Evolutionary conservation across 2,113 vertebrate species (phyloP).

Genomic region (Entelurus aequoreus): DNA sequence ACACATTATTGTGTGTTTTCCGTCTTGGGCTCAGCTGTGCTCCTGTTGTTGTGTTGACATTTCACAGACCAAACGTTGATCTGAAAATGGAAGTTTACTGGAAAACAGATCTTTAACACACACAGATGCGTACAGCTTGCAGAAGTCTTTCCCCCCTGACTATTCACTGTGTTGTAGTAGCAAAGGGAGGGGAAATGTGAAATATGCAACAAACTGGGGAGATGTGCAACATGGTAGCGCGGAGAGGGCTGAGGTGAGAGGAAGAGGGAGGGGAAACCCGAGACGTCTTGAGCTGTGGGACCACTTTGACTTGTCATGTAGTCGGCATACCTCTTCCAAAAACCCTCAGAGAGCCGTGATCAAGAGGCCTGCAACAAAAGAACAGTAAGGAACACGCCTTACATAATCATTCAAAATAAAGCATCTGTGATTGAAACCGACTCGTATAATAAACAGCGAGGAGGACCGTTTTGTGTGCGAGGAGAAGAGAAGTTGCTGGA

Average conservation of each 20-base stretch:
- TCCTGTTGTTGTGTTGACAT: conserved; percentile 71
- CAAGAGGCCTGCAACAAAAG: conserved; percentile 27
- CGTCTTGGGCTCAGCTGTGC: conserved; percentile 52
- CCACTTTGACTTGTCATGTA: conserved; percentile 58
- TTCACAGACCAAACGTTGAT: conserved; percentile 73
- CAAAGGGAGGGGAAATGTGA: conserved; percentile 63
- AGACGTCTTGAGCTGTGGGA: conserved; percentile 44
- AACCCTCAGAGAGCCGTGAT: conserved; percentile 41
- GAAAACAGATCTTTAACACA: conserved; percentile 69
- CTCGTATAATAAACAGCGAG: conserved; percentile 16
- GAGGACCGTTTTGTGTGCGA: conserved; percentile 23
- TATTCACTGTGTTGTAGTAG: conserved; percentile 53
- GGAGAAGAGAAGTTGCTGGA: conserved; percentile 24
- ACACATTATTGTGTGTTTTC: conserved; percentile 40
- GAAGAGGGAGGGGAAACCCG: conserved; percentile 17
- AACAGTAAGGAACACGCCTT: conserved; percentile 18
- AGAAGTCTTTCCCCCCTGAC: conserved; percentile 63
- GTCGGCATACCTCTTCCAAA: conserved; percentile 40
- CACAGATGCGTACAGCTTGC: conserved; percentile 11
- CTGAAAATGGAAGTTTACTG: conserved; percentile 70
- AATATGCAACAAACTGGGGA: conserved; percentile 61
- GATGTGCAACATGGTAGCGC: conserved; percentile 40
- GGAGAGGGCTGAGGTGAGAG: conserved; percentile 55
- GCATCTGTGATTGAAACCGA: conserved; percentile 12
- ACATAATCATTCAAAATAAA: conserved; percentile 28